Percentiles rank a stretch among this genome's conserved stretches.
Conservation (phyloP, 2,113 vertebrate species). For the Brachypteracias leptosomus region DNA sequence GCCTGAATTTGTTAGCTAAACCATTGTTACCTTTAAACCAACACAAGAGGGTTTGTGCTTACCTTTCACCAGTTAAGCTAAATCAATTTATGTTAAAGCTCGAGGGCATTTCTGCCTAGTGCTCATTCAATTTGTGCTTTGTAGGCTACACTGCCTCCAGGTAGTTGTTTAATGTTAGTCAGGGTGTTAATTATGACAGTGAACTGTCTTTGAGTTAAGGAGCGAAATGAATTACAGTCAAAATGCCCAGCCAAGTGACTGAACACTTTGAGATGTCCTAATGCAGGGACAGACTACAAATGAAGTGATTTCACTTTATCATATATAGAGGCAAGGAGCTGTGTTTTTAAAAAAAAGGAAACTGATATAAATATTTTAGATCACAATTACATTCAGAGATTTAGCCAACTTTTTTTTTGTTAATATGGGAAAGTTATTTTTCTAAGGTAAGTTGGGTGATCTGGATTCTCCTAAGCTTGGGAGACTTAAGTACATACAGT, state of each 20-base stretch:
- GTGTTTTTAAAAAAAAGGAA: not conserved
- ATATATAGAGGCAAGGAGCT: not conserved
- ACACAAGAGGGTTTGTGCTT: not conserved
- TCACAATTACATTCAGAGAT: not conserved
- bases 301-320: not conserved
- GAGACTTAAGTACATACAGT: not conserved
- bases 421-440: not conserved
- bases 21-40: not conserved
- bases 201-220: not conserved
- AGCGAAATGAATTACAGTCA: not conserved
- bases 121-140: conserved; percentile 11
- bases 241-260: not conserved
- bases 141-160: not conserved
- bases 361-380: not conserved
- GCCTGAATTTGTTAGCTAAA: not conserved
- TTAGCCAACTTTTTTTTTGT: not conserved
- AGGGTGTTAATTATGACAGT: conserved; percentile 37
- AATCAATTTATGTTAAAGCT: conserved; percentile 10
- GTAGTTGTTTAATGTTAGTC: conserved; percentile 17
- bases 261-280: not conserved
- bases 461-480: not conserved
- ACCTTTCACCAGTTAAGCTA: not conserved
- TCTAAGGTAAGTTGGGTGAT: not conserved
- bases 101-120: not conserved
- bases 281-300: not conserved